phyloP scores from a whole-genome alignment of 2,113 vertebrate species.

The Anser brachyrhynchus region DNA sequence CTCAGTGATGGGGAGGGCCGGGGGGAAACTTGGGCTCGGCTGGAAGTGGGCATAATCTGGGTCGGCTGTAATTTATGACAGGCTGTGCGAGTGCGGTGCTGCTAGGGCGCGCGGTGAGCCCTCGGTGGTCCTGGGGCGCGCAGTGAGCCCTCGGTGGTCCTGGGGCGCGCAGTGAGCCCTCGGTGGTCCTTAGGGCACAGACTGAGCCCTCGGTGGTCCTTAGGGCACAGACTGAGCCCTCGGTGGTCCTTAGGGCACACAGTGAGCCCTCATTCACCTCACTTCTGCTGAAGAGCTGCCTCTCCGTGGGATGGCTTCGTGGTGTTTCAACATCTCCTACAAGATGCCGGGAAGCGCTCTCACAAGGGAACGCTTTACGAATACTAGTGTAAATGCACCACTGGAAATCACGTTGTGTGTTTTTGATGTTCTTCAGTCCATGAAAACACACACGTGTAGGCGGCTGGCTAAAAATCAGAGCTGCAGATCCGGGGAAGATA shows the following conservation, averaged over 20 bases:
- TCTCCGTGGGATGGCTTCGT: neutral
- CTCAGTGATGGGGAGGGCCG: neutral
- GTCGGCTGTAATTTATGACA: neutral
- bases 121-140: no score
- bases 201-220: no score
- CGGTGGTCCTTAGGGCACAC: no score
- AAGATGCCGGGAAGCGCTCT: neutral
- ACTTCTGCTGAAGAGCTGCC: neutral
- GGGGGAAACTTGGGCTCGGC: neutral
- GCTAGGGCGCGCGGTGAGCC: no score
- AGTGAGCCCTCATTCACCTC: neutral
- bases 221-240: no score
- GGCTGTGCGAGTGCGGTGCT: neutral
- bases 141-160: no score
- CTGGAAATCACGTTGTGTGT: neutral
- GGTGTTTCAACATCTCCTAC: neutral
- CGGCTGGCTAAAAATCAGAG: neutral
- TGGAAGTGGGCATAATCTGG: fast-evolving
- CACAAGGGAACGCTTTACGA: neutral
- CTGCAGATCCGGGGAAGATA: neutral
- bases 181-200: no score
- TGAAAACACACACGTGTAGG: neutral
- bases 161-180: no score
- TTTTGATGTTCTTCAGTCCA: neutral
- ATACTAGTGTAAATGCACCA: neutral